A percentile compares a stretch with the other conserved stretches of the same genome.
phyloP scores from a whole-genome alignment of 2,113 vertebrate genomes.

The Craseonycteris thonglongyai region DNA sequence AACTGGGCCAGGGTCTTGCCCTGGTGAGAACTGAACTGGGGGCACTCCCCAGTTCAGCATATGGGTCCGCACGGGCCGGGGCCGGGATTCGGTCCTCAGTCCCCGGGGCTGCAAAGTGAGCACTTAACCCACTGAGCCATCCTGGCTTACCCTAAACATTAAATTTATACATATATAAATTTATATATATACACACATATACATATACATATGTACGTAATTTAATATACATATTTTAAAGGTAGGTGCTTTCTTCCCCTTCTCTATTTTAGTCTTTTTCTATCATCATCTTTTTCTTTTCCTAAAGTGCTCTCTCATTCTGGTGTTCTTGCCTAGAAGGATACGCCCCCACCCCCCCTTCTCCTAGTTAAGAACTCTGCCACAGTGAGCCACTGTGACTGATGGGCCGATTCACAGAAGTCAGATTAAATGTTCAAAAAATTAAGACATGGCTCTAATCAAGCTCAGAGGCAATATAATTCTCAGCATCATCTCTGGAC shows the following conservation, averaged over 20 bases:
- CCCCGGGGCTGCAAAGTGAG: too few relatives aligned
- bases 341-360: background rate
- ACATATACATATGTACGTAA: background rate
- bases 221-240: background rate
- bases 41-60: too few relatives aligned
- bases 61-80: too few relatives aligned
- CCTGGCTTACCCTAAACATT: too few relatives aligned
- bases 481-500: background rate
- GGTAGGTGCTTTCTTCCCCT: background rate
- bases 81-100: too few relatives aligned
- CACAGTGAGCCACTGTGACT: background rate
- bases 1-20: too few relatives aligned
- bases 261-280: background rate
- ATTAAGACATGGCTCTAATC: background rate
- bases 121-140: too few relatives aligned
- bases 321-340: background rate
- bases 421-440: background rate
- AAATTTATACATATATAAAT: background rate
- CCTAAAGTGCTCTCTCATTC: background rate
- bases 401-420: background rate
- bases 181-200: background rate
- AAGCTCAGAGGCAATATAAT: slow-evolving; percentile 16
- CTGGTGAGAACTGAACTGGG: too few relatives aligned
- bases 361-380: background rate
- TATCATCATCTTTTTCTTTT: background rate